These are phyloP conservation scores for Ramphastos sulfuratus DNA, from an alignment of 2,113 vertebrate species.

Conservation along the genomic window DNA sequence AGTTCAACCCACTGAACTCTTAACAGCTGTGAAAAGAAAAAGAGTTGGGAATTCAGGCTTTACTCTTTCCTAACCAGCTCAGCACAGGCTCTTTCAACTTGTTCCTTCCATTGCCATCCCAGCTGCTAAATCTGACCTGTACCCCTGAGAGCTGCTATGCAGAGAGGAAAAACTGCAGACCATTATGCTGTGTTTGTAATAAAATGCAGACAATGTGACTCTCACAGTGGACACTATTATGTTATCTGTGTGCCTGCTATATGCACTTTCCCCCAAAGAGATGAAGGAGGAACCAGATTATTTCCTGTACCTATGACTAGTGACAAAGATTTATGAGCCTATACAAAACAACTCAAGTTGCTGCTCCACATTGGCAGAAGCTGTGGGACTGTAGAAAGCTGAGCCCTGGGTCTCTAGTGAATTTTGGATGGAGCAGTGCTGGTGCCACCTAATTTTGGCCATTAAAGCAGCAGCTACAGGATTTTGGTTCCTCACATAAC, in stretches of 20 bases:
- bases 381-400: background rate
- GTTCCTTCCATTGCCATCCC: background rate
- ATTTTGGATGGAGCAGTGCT: background rate
- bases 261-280: background rate
- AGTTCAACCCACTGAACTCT: slow-evolving; percentile 74
- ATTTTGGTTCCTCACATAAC: background rate
- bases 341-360: background rate
- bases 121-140: background rate
- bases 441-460: background rate
- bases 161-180: background rate
- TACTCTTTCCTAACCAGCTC: slow-evolving; percentile 37
- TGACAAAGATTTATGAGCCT: background rate
- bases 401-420: background rate
- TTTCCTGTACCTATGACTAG: background rate
- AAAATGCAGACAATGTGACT: background rate
- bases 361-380: background rate
- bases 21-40: slow-evolving; percentile 72
- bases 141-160: background rate
- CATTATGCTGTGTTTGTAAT: background rate
- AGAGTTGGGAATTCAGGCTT: slow-evolving; percentile 32
- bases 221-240: background rate
- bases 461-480: background rate
- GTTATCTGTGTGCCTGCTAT: background rate
- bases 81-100: background rate
- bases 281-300: background rate